Evolutionary conservation across 2,797 vertebrate genomes (phyloP), one percentile per base, ranked within the genome.

Genomic region (Pampus argenteus): DNA sequence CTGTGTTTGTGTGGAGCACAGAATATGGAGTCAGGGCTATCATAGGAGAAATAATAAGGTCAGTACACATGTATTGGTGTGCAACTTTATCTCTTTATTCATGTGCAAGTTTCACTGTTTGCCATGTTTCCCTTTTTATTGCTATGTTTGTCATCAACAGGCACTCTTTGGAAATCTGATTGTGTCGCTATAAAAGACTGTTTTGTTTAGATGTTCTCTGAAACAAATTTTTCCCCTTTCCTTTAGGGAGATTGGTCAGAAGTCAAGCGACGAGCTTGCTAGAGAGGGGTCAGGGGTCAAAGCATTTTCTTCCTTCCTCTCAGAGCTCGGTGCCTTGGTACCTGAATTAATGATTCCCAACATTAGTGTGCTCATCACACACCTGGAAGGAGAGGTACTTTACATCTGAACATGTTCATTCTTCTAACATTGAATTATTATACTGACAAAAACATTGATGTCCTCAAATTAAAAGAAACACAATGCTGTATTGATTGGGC

Each of bases 41-140:
- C 1, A 95, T 99, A 28, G 97, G 96, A 15, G 98, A 99, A 90
- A 92, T 99, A 26, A 93, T 98, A 81, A 95, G 98, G 98, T 99
- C 17, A 47, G 84, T 76, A 23, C 1, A 3, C 13, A 23, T 62
- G 40, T 1, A 45, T 61, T 6, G 28, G 11, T 40, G 15, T 58
- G 22, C 26, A 38, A 48, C 9, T 25, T n/a, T 61, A 61, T 61
- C n/a, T 0, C 8, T 34, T 10, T 34, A 34, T 34, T 34, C 10
- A 9, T 34, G 31, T 34, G 31, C 10, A 9, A 10, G 31, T 34
- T 34, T 36, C 34, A 10, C 3, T 11, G 3, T 36, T 36, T 36
- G 38, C 15, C 17, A 17, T 42, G 38, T 42, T 42, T 42, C n/a
- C n/a, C n/a, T n/a, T n/a, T n/a, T n/a, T n/a, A n/a, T 4, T 31